Base-by-base conservation (phyloP, 2,888 invertebrate species). In the Gnatocerus cornutus region DNA sequence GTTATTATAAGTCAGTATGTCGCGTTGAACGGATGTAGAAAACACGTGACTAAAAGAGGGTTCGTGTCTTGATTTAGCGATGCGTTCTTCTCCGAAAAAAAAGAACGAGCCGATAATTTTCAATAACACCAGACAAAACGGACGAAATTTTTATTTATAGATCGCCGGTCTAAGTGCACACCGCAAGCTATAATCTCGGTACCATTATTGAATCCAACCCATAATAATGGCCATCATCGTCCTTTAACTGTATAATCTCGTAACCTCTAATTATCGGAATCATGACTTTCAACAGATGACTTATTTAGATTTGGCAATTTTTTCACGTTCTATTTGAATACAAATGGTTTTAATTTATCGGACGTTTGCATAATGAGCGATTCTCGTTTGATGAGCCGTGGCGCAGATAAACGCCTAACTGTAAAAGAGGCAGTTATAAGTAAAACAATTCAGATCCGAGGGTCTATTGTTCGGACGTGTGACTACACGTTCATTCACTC, bases 1-100 rank as follows among this genome's bases (percentile, higher is more conserved):
- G 82, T 83, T 82, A 84, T 83, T 83, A 78, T 83, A 83, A 84
- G 84, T 84, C 83, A 84, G 82, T 84, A 77, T 84, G 84, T 83
- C 84, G 83, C 80, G 72, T 71, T 73, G 74, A 77, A 79, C 83
- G 84, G 84, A 84, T 83, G 81, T 76, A 45, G 70, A 71, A 64
- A 77, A 80, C 82, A 81, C 83, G 83, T 83, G 83, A 83, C 81
- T 74, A 71, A 74, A 71, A 69, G 75, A 77, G 79, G 78, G 80
- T 81, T 78, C 82, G 81, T 83, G 82, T 79, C 77, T 78, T 78
- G 83, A 81, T 74, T 79, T 63, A 73, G 69, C 76, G 75, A 76
- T 77, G 69, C 59, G 68, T 71, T 75, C 75, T 75, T 72, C 75
- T 39, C 9, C 16, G 9, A 50, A 37, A 33, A 52, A 27, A 50